Base-by-base conservation (phyloP, 1,140 invertebrate species). In the Sweltsa coloradensis region DNA sequence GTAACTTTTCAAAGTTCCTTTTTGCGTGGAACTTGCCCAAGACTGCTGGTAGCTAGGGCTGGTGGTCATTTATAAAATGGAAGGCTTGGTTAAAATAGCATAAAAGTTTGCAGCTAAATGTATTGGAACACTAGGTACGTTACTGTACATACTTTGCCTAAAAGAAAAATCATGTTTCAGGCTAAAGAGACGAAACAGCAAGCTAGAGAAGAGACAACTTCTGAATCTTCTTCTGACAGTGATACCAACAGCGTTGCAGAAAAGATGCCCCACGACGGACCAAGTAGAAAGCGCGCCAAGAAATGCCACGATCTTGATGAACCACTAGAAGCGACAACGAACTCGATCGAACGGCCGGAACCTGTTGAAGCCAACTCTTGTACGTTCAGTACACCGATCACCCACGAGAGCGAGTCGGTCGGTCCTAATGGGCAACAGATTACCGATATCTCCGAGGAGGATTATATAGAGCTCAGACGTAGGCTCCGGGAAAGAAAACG, bases 401-500 rank as follows among this genome's bases (percentile, higher is more conserved):
- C 6, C 1, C 1, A 6, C 22, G 16, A 18, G 34, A 18, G 34
- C 16, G 9, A 37, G 22, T 18, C 6, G 22, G 14, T 37, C 14
- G 22, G 7, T 37, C 7, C 34, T 1, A 9, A 9, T 37, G 34
- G 1, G 34, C 6, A 37, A 37, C 16, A 14, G 9, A 37, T 18
- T 9, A 37, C 16, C 14, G 22, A 37, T 18, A 37, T 57, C 9
- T 27, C n/a, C 40, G 52, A 51, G n/a, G 51, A 51, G 19, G 56
- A 54, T 16, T 58, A 51, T 27, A 49, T 54, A 44, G 25, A 47
- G 7, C 36, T 60, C 25, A 58, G 54, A 37, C 45, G 45, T 22
- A 47, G 53, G 36, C 44, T 60, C 2, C 42, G 42, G 16, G 56
- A 58, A 27, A 50, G 55, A 25, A 60, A 59, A 31, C 56, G 53